phyloP scores from a whole-genome alignment of 2,888 invertebrate genomes.

The Apeira syringaria region DNA sequence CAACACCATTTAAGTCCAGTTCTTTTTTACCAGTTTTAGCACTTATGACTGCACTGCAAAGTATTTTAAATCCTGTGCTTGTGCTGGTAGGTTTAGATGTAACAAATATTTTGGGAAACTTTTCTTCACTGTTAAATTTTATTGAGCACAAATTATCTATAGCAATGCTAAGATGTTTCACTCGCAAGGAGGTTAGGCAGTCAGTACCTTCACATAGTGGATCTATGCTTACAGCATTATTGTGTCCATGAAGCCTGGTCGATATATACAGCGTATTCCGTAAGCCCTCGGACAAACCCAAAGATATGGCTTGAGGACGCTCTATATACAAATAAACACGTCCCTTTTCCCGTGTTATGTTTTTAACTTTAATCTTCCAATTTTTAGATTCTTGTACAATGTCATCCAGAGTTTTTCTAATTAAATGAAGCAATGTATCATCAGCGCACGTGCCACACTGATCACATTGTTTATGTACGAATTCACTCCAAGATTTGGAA shows the following conservation, averaged over 20 bases:
- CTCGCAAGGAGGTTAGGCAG: conserved; percentile 55
- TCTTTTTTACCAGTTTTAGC: conserved; percentile 80
- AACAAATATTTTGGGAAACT: conserved; percentile 40
- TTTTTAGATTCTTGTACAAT: conserved; percentile 65
- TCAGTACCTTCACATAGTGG: conserved; percentile 44
- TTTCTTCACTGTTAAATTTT: conserved; percentile 4
- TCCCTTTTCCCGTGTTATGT: conserved; percentile 60
- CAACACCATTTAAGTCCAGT: conserved; percentile 61
- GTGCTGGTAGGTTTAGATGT: conserved; percentile 66
- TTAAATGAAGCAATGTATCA: conserved; percentile 45
- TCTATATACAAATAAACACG: conserved; percentile 81
- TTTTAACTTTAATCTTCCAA: conserved; percentile 74
- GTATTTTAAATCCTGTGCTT: conserved; percentile 36
- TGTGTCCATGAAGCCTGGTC: conserved; percentile 34
- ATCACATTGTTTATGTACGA: conserved; percentile 28
- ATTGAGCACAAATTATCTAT: conserved; percentile 55
- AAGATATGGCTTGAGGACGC: conserved; percentile 52
- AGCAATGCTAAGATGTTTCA: conserved; percentile 53
- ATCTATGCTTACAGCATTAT: conserved; percentile 42
- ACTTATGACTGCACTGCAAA: conserved; percentile 86
- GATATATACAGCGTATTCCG: conserved; percentile 44
- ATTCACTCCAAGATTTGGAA: conserved; percentile 82
- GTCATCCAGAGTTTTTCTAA: conserved; percentile 52
- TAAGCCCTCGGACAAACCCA: conserved; percentile 49
- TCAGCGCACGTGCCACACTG: conserved; percentile 25